Percentiles rank a stretch among this genome's conserved stretches.
Evolutionary conservation across 2,888 invertebrate species (phyloP).

Genomic region (Tenthredo scrophulariae): DNA sequence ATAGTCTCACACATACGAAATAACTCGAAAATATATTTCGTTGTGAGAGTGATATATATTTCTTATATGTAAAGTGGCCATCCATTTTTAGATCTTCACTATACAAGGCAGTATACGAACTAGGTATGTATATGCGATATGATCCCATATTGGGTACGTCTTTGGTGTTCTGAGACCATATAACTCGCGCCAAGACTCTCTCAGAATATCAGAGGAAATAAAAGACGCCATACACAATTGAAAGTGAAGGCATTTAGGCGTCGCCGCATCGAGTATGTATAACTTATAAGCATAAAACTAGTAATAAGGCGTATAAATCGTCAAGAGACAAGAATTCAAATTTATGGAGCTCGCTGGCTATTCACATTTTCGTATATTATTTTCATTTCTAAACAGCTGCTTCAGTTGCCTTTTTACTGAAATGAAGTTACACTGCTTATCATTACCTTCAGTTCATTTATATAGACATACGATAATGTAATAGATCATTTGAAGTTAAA

Average conservation of each 20-base stretch:
- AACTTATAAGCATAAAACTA: background rate
- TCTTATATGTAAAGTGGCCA: constrained; percentile 35
- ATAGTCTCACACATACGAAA: background rate
- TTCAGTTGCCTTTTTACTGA: background rate
- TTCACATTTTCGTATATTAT: background rate
- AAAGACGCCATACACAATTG: constrained; percentile 35
- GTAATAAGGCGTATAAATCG: background rate
- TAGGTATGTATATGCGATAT: background rate
- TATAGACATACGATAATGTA: background rate
- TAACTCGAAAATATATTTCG: background rate
- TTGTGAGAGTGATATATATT: constrained; percentile 31
- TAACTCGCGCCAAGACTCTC: background rate
- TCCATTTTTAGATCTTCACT: constrained; percentile 18
- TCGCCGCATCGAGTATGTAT: background rate
- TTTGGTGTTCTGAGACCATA: constrained; percentile 10
- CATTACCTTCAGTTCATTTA: background rate
- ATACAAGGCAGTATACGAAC: background rate
- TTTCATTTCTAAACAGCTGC: background rate
- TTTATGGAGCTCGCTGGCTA: background rate
- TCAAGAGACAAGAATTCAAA: constrained; percentile 1
- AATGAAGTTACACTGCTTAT: background rate
- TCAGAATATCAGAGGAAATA: constrained; percentile 14
- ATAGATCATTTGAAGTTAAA: background rate
- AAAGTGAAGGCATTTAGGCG: constrained; percentile 50
- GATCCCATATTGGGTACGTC: constrained; percentile 33